Base-by-base conservation (phyloP, 2,113 vertebrate species). In the Etia nguti region DNA sequence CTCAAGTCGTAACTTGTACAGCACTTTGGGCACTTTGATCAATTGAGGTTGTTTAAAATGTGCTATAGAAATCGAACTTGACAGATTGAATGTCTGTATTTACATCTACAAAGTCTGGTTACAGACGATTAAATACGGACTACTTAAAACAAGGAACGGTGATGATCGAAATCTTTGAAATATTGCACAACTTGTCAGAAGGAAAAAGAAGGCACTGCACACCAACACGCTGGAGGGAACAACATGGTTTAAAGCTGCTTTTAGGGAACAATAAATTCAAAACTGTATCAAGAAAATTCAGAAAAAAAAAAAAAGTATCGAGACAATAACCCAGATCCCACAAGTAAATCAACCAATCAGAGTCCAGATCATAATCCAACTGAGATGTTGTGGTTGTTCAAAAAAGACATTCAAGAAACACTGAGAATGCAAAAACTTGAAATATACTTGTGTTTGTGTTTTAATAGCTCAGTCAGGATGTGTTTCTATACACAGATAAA, bases 21-120 rank as follows among this genome's bases (percentile, higher is more conserved):
- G 10, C 60, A 0, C 18, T 0, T 62, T 62, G 31, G 31, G 0
- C 4, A 12, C 0, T 38, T 65, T 65, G 60, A 12, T 65, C 34
- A 65, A n/a, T 8, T 65, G 1, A 65, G 34, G 4, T 65, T 0
- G 0, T 65, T 65, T 65, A 65, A 65, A 65, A 65, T 38, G 60
- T 38, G 12, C 18, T 38, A 2, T 1, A 65, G 34, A 65, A 38
- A 65, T 65, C 0, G 0, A 38, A 65, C 60, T 4, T 65, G 60
- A 65, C 4, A 8, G 18, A 65, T n/a, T 36, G 0, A 34, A 34
- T 34, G 34, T 34, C 34, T 34, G 8, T 8, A 34, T 34, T 34
- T 34, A 8, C 34, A 34, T 34, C 34, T 34, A 34, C 3, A 2
- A 65, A 22, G 60, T 65, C 60, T 13, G 60, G 2, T 38, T 65